phyloP scores from a whole-genome alignment of 2,888 invertebrate species.

The Thyatira batis region DNA sequence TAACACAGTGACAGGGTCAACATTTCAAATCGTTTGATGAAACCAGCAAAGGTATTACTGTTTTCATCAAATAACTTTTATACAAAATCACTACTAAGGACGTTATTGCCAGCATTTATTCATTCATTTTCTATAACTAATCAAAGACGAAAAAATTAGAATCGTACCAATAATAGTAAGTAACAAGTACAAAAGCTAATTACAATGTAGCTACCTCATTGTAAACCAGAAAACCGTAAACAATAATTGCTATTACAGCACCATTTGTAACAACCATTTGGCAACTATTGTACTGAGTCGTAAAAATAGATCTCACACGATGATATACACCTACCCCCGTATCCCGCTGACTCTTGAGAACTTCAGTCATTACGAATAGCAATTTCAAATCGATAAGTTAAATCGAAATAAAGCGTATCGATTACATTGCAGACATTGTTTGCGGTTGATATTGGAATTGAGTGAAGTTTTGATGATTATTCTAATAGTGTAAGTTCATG shows the following conservation, averaged over 20 bases:
- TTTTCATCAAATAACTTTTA: neutral
- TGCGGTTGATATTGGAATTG: slow-evolving; percentile 71
- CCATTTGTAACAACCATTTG: slow-evolving; percentile 22
- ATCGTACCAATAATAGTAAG: slow-evolving; percentile 5
- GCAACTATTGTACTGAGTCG: slow-evolving; percentile 47
- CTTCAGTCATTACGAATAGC: slow-evolving; percentile 63
- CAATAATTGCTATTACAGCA: slow-evolving; percentile 47
- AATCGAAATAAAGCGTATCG: slow-evolving; percentile 61
- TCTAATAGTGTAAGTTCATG: slow-evolving; percentile 21
- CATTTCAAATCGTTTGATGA: too few species aligned
- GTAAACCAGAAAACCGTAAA: slow-evolving; percentile 44
- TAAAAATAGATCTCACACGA: slow-evolving; percentile 75
- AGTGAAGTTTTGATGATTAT: slow-evolving; percentile 37
- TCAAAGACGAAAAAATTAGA: neutral
- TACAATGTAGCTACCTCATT: slow-evolving; percentile 36
- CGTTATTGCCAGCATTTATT: too few species aligned
- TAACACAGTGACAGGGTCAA: too few species aligned
- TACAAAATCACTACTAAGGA: too few species aligned
- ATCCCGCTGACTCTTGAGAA: slow-evolving; percentile 72
- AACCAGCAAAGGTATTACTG: too few species aligned
- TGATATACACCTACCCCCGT: slow-evolving; percentile 65
- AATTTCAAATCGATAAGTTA: slow-evolving; percentile 50
- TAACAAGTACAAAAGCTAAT: slow-evolving; percentile 39
- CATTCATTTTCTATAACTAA: neutral
- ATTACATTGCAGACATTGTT: slow-evolving; percentile 47